Evolutionary conservation across 2,888 invertebrate species (phyloP), one percentile per base, ranked within the genome.

Genomic region (Tiliacea aurago): DNA sequence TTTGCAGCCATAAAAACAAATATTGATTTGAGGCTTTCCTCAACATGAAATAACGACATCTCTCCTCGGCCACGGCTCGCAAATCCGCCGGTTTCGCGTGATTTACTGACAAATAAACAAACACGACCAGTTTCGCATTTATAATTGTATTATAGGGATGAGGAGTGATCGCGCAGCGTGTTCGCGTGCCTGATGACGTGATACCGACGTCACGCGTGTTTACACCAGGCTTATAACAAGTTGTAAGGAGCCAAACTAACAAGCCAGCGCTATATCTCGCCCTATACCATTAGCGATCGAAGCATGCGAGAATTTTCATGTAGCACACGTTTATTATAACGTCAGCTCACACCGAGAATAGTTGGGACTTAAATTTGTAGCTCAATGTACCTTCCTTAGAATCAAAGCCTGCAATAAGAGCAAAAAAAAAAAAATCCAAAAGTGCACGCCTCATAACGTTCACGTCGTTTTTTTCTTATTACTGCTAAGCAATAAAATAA

Each of bases 141-240:
- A 92, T 92, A 92, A 92, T 91, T 91, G 90, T 88, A 85, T 87
- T 87, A 85, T 87, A 88, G 89, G 91, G 90, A 91, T 91, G 93
- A 91, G 89, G 89, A 89, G 89, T 90, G 88, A 87, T 90, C 89
- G 91, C 91, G 90, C 90, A 90, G 91, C 86, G 87, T 75, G 91
- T 88, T 95, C 93, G 96, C 96, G 95, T 95, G 96, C 92, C 77
- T 91, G 94, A 94, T 94, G 92, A 93, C 93, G 93, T 93, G 95
- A 95, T 95, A 95, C 88, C 89, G 84, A 88, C 94, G 94, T 95
- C 95, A 95, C 95, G 95, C 95, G 93, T 94, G 95, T 94, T 91
- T 90, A 91, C 92, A 91, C 91, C 91, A 87, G 87, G 91, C 84
- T 92, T 94, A 94, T 94, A 95, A 94, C 94, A 93, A 94, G 88